phyloP scores from a whole-genome alignment of 2,888 invertebrate species.

The Allophyes oxyacanthae region DNA sequence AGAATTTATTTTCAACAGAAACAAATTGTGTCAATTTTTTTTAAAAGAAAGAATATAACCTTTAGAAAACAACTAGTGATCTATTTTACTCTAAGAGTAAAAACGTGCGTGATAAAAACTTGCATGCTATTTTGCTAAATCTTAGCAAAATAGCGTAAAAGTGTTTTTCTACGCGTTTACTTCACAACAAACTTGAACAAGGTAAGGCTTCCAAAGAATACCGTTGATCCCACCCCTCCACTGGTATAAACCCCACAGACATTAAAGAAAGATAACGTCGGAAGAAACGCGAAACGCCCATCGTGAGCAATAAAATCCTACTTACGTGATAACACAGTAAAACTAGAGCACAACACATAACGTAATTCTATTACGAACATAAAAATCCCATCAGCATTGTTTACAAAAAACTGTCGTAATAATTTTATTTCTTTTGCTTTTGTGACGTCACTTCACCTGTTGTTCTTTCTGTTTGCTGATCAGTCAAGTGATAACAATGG shows the following conservation, averaged over 20 bases:
- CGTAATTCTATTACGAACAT: slow-evolving; percentile 50
- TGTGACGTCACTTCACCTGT: slow-evolving; percentile 55
- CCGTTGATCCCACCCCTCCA: slow-evolving; percentile 10
- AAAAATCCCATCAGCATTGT: slow-evolving; percentile 52
- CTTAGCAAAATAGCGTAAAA: background rate
- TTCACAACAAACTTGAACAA: slow-evolving; percentile 13
- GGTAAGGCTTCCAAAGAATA: slow-evolving; percentile 20
- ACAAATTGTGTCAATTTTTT: background rate
- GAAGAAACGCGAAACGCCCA: slow-evolving; percentile 18
- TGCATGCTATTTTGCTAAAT: too few species aligned
- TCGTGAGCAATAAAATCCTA: slow-evolving; percentile 39
- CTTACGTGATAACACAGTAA: slow-evolving; percentile 53
- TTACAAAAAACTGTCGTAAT: slow-evolving; percentile 52
- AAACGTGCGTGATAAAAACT: too few species aligned
- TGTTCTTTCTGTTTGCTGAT: slow-evolving; percentile 54
- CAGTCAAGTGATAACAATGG: slow-evolving; percentile 57
- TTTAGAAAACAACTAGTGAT: too few species aligned
- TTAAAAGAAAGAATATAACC: too few species aligned
- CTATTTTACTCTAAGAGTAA: too few species aligned
- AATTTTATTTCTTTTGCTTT: slow-evolving; percentile 45
- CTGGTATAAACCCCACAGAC: slow-evolving; percentile 14
- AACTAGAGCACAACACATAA: slow-evolving; percentile 46
- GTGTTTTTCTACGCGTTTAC: slow-evolving; percentile 4
- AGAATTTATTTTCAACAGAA: background rate
- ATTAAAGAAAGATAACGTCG: slow-evolving; percentile 33